Base-by-base conservation (phyloP, 2,113 vertebrate species). In the Kryptolebias marmoratus region DNA sequence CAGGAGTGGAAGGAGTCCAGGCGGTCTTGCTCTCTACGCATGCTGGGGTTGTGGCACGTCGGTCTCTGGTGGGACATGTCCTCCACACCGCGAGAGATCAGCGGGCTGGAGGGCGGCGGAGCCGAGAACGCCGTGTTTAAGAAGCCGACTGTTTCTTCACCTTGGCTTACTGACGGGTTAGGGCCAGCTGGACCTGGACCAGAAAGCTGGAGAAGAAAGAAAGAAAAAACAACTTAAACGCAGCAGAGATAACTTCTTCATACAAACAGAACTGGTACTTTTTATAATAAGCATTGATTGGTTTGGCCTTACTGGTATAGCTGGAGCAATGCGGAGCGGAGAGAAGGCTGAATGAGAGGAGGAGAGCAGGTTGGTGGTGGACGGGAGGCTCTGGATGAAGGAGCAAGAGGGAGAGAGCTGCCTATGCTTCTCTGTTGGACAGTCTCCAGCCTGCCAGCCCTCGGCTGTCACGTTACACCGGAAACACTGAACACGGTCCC, bases 401-500 rank as follows among this genome's bases (percentile, higher is more conserved):
- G 86, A 91, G 86, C 98, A 99, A 77, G 92, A 94, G 0, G 97
- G 96, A 71, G 94, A 96, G 12, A 96, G 81, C 73, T 94, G 94
- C 63, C 94, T 94, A 54, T 99, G 98, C 77, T 95, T 97, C 54
- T 96, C 97, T 15, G 94, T 83, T 0, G 98, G 95, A 67, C 91
- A 96, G 88, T 99, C 97, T 14, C 97, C 96, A 0, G 87, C 88
- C 77, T 96, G 96, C 98, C 98, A 99, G 83, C 93, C 97, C 57
- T 98, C 97, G 45, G 95, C 76, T 0, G 93, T 96, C 70, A 96
- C 90, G 1, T 95, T 96, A 75, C 98, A 99, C 55, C 87, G 92
- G 90, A 97, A 99, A 84, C 98, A 99, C 73, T 96, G 95, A 7
- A 99, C 98, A 13, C 94, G 93, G 87, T 98, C 97, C 0, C 95